These are phyloP conservation scores for Panulirus ornatus DNA, from an alignment of 1,140 invertebrate genomes.

Conservation along the genomic window DNA sequence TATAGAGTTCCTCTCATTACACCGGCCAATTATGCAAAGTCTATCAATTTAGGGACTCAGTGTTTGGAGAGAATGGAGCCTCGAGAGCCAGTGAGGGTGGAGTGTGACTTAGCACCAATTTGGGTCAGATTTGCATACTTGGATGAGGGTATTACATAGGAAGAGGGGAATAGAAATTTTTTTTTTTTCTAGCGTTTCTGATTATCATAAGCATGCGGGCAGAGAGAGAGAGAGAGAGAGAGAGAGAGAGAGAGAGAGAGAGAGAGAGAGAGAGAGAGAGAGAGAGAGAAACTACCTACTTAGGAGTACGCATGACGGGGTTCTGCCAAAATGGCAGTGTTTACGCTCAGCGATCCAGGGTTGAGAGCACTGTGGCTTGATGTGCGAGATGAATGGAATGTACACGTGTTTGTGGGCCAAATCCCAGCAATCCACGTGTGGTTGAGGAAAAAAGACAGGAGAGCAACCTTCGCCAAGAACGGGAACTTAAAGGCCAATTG, in stretches of 20 bases:
- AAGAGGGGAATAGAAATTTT: not conserved
- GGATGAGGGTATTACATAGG: not conserved
- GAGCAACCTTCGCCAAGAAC: too few relatives aligned
- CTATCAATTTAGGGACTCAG: conserved; percentile 10
- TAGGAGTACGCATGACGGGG: too few relatives aligned
- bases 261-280: not conserved
- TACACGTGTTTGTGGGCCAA: too few relatives aligned
- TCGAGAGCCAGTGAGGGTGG: not conserved
- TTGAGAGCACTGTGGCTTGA: too few relatives aligned
- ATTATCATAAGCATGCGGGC: conserved; percentile 21
- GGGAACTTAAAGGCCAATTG: too few relatives aligned
- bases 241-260: too few relatives aligned
- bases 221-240: not conserved
- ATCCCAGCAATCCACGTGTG: too few relatives aligned
- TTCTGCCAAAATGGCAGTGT: too few relatives aligned
- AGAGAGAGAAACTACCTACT: not conserved
- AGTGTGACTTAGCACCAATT: conserved; percentile 12
- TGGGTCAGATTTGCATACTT: not conserved
- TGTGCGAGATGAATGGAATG: too few relatives aligned
- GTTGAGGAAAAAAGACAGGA: too few relatives aligned
- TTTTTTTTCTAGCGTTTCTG: not conserved
- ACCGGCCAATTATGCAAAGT: conserved; percentile 32
- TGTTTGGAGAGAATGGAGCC: not conserved
- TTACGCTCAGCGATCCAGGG: too few relatives aligned
- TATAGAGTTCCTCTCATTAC: not conserved